These are phyloP conservation scores for Lordiphosa collinella DNA, from an alignment of 1,140 invertebrate genomes.

Conservation along the genomic window DNA sequence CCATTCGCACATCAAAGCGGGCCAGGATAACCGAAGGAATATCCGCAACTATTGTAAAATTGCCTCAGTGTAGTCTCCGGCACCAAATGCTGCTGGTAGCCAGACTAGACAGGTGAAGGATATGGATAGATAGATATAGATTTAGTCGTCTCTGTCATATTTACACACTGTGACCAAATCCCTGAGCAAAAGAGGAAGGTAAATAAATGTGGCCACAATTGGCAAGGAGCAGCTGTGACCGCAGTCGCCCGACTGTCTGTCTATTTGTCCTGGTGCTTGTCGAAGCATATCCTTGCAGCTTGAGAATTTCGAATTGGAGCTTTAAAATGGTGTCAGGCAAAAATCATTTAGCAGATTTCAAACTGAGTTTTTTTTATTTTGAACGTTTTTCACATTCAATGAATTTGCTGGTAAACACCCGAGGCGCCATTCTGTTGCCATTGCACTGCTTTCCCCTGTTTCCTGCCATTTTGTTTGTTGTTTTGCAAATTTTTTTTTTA, in stretches of 20 bases:
- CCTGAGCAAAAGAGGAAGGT: constrained; percentile 30
- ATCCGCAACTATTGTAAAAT: constrained; percentile 37
- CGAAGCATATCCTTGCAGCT: not conserved
- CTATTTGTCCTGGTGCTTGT: constrained; percentile 18
- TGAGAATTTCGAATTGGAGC: constrained; percentile 9
- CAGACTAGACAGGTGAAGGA: not conserved
- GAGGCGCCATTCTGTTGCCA: constrained; percentile 50
- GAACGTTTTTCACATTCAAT: constrained; percentile 37
- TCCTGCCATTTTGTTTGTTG: constrained; percentile 45
- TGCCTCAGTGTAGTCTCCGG: constrained; percentile 8
- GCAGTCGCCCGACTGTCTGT: constrained; percentile 15
- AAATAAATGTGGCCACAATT: constrained; percentile 58
- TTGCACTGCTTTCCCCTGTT: constrained; percentile 57
- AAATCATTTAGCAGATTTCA: constrained; percentile 24
- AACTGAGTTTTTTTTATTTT: constrained; percentile 18
- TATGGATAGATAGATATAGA: not conserved
- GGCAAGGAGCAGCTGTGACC: constrained; percentile 15
- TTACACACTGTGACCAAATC: constrained; percentile 51
- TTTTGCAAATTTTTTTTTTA: not conserved
- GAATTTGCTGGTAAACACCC: constrained; percentile 56
- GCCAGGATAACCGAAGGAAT: constrained; percentile 13
- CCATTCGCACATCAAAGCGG: constrained; percentile 28
- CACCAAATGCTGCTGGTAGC: constrained; percentile 1
- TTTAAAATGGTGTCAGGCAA: constrained; percentile 41
- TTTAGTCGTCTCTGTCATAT: constrained; percentile 26